Conservation (phyloP, 2,113 vertebrate genomes). For the Polypterus bichir region DNA sequence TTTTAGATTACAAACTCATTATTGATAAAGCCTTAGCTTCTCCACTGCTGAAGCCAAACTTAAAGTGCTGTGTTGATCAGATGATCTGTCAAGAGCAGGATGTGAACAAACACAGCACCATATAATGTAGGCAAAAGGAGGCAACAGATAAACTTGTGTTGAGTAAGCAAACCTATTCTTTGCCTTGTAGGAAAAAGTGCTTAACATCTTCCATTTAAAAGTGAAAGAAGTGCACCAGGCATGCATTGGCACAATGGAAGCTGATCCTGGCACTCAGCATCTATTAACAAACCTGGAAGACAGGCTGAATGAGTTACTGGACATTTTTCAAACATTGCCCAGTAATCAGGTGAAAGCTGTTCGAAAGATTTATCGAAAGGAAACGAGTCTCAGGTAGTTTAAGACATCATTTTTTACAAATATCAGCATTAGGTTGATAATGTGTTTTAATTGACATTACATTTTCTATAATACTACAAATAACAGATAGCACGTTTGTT, state of each 20-base stretch:
- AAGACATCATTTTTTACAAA: too few species aligned
- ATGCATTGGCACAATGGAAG: slow-evolving; percentile 35
- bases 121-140: background rate
- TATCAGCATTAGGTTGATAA: too few species aligned
- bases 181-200: slow-evolving; percentile 36
- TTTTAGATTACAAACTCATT: too few species aligned
- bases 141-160: background rate
- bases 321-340: slow-evolving; percentile 36
- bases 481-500: too few species aligned
- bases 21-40: too few species aligned
- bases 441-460: too few species aligned
- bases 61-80: too few species aligned
- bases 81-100: too few species aligned
- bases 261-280: slow-evolving; percentile 34
- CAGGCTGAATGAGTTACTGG: slow-evolving; percentile 35
- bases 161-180: background rate
- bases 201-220: slow-evolving; percentile 38
- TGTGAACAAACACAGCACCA: too few species aligned
- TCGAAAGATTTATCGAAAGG: slow-evolving; percentile 36
- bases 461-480: too few species aligned
- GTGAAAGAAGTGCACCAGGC: slow-evolving; percentile 40
- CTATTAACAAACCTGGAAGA: slow-evolving; percentile 43
- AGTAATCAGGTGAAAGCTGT: slow-evolving; percentile 32
- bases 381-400: slow-evolving; percentile 22
- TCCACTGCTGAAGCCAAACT: too few species aligned